phyloP scores from a whole-genome alignment of 2,888 invertebrate genomes.

The Plebejus melissa region DNA sequence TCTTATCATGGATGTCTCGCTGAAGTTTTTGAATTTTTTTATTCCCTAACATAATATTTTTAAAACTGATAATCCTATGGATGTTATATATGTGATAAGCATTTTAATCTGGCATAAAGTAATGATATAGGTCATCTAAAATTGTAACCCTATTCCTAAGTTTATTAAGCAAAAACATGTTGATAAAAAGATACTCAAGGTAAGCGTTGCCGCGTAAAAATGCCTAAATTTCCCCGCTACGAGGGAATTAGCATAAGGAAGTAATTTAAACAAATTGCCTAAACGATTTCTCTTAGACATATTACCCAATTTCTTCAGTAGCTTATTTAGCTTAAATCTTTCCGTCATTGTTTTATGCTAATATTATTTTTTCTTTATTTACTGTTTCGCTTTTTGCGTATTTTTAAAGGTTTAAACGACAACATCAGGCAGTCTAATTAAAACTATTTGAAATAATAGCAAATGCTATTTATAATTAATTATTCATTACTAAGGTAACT shows the following conservation, averaged over 20 bases:
- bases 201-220: conserved; percentile 7
- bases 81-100: no score
- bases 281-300: conserved; percentile 65
- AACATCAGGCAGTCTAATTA: not conserved
- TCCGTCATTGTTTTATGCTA: conserved; percentile 12
- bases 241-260: conserved; percentile 66
- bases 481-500: no score
- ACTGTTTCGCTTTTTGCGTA: not conserved
- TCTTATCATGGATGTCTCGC: no score
- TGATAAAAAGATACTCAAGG: conserved; percentile 11
- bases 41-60: no score
- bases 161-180: not conserved
- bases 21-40: no score
- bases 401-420: not conserved
- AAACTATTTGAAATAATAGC: no score
- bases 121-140: not conserved
- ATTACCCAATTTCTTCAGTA: conserved; percentile 54
- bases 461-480: no score
- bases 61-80: not conserved
- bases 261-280: conserved; percentile 73
- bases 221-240: conserved; percentile 13
- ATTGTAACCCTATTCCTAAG: not conserved
- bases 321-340: conserved; percentile 17
- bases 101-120: not conserved
- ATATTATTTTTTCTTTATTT: conserved; percentile 10